phyloP scores from a whole-genome alignment of 2,797 vertebrate species.

The Ptychobarbus kaznakovi region DNA sequence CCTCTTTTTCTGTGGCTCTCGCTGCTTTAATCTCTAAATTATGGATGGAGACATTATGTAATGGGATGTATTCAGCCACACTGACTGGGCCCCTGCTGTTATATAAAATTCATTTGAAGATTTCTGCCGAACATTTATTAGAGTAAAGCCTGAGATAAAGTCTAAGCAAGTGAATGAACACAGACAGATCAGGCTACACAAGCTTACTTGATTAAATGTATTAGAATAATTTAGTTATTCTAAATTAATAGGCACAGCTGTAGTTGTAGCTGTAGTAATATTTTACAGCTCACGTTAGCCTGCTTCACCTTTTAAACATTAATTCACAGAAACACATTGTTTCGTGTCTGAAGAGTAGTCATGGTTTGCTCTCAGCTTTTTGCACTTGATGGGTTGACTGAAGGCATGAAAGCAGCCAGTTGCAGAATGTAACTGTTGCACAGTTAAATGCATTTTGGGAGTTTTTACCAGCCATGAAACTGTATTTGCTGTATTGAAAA shows the following conservation, averaged over 20 bases:
- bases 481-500: not conserved
- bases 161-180: not conserved
- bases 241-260: not conserved
- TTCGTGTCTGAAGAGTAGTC: not conserved
- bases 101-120: slow-evolving; percentile 7
- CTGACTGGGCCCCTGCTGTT: slow-evolving; percentile 17
- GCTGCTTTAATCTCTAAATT: slow-evolving; percentile 56
- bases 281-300: not conserved
- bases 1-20: slow-evolving; percentile 30
- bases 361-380: not conserved
- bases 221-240: not conserved
- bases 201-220: not conserved
- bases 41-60: slow-evolving; percentile 57
- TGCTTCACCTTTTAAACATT: not conserved
- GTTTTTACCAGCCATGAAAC: not conserved
- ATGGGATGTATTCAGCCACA: slow-evolving; percentile 48
- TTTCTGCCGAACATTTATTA: not conserved
- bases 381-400: not conserved
- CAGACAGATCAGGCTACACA: not conserved
- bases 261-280: not conserved
- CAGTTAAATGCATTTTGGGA: not conserved
- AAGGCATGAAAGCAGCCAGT: not conserved
- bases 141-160: not conserved
- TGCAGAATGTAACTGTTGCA: not conserved
- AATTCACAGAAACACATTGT: not conserved